Evolutionary conservation across 2,888 invertebrate genomes (phyloP), one percentile per base, ranked within the genome.

Genomic region (Amphipyra berbera): DNA sequence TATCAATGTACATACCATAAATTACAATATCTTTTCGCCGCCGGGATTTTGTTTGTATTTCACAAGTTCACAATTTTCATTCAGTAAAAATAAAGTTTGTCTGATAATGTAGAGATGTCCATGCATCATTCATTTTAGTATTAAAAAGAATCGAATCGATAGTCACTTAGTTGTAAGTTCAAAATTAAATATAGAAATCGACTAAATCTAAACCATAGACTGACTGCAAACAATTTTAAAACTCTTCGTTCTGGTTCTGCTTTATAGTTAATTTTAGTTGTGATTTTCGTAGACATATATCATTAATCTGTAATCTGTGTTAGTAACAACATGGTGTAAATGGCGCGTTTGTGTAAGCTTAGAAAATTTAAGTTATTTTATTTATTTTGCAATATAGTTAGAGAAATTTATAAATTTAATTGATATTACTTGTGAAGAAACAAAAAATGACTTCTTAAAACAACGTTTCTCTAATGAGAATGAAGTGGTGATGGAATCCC

Each of bases 401-500:
- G 4, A 13, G 0, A 55, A 57, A 5, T 47, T 42, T 7, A 12
- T 13, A 9, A 15, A 9, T 37, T 14, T 15, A 7, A 42, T 41
- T 33, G 15, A 35, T 4, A n/a, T 46, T 48, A 15, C 12, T 9
- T 14, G 30, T 21, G n/a, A 15, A 14, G 13, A 33, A 61, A 45
- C 37, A 14, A 30, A 57, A 38, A 45, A 65, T 74, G 62, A 27
- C 7, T 41, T 38, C 21, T 0, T 60, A 57, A 35, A 65, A 50
- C 47, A 60, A 47, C n/a, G 15, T 59, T 63, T 56, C 47, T 60
- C 44, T 42, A 53, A 62, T 55, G 61, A 87, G 78, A 84, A 87
- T 89, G 88, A 85, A 86, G 86, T 86, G 88, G 92, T 92, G 82
- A 94, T 95, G 94, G 94, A 93, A 92, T 90, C 93, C 82, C 87